These are phyloP conservation scores for Cardinalis cardinalis DNA, from an alignment of 2,113 vertebrate species.

Conservation along the genomic window DNA sequence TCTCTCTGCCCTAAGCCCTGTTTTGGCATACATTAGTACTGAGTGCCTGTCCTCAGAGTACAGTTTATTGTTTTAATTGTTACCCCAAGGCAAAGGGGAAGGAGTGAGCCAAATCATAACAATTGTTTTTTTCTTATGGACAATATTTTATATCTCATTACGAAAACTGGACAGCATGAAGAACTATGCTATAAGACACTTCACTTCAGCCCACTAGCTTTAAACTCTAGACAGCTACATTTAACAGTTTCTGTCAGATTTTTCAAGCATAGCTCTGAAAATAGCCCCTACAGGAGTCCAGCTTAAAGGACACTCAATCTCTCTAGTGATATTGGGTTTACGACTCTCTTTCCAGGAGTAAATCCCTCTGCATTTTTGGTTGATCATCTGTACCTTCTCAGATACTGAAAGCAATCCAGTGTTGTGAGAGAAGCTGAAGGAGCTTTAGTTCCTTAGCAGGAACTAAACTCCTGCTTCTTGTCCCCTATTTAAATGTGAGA, in stretches of 20 bases:
- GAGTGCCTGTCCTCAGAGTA: not conserved
- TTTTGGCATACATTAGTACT: not conserved
- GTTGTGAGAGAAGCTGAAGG: not conserved
- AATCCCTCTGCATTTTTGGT: not conserved
- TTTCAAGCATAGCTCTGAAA: not conserved
- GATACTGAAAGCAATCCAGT: not conserved
- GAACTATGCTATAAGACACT: not conserved
- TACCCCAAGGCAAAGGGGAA: not conserved
- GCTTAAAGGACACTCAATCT: not conserved
- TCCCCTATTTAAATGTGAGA: not conserved
- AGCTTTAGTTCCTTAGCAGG: not conserved
- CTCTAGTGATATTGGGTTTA: not conserved
- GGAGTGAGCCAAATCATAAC: not conserved
- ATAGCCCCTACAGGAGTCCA: not conserved
- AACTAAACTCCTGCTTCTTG: not conserved
- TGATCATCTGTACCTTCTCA: not conserved
- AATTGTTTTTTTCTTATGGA: not conserved
- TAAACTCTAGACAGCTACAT: not conserved
- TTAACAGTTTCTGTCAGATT: not conserved
- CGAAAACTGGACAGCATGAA: not conserved
- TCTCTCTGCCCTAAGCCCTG: not conserved
- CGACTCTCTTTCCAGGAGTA: not conserved
- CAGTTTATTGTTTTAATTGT: not conserved
- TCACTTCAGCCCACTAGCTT: not conserved
- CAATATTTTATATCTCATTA: not conserved